Evolutionary conservation across 2,888 invertebrate genomes (phyloP), one percentile per base, ranked within the genome.

Genomic region (Microplitis manilae): DNA sequence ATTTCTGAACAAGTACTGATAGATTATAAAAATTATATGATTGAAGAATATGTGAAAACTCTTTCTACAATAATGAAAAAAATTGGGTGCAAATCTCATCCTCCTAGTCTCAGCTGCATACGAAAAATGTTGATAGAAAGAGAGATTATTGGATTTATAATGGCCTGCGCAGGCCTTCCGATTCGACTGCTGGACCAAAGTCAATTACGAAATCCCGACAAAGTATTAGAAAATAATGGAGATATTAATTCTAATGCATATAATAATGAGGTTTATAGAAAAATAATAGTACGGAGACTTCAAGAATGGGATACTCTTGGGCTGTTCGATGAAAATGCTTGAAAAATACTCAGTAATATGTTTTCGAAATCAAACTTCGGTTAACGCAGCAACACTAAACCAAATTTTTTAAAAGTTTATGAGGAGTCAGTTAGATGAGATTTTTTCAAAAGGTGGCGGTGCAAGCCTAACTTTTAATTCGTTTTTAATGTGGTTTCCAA

Each of bases 1-100:
- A 74, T 83, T 6, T 73, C 77, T n/a, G 79, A 81, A 15, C 83
- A 86, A 0, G 81, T 86, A 6, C 76, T 79, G 8, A 20, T 81
- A 0, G 74, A 84, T 15, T 75, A 84, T 40, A 82, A 30, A 8
- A 81, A 85, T 0, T 1, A n/a, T 0, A 62, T 90, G 2, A 60
- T 88, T 1, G 76, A 81, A 1, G 87, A 87, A 41, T 90, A 90
- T 77, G 64, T 79, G 6, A 15, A 65, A 2, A 79, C 77, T 0
- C 62, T 90, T 1, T 38, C 73, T 0, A 15, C 39, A 7, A 82
- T 80, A 6, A 86, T 89, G 88, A 80, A 82, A 15, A 77, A 80
- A 67, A 17, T 87, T 0, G 81, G 82, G 1, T 89, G 88, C 72
- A 80, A 83, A 41, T 85, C 85, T 0, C 13, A 70, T 13, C 81